Conservation (phyloP, 2,888 invertebrate genomes). For the Minunthozetes semirufus region DNA sequence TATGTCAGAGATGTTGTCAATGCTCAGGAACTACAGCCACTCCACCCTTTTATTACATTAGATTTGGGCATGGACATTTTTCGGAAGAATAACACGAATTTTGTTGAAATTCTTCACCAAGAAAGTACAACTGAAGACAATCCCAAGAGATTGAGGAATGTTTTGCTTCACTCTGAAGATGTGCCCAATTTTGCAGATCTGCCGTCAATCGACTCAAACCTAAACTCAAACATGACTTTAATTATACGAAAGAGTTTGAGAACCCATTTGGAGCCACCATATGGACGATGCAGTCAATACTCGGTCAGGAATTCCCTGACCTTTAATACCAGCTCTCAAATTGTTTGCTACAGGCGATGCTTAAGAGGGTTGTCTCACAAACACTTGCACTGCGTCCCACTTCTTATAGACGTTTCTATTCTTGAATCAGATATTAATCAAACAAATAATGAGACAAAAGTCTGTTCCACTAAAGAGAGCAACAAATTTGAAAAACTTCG, state of each 20-base stretch:
- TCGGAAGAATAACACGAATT: background rate
- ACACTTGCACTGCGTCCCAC: background rate
- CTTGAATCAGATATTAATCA: background rate
- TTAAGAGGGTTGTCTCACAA: background rate
- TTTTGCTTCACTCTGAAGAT: background rate
- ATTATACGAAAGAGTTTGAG: background rate
- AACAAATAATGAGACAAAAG: background rate
- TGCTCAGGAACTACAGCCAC: no score
- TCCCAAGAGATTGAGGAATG: background rate
- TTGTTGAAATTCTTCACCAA: background rate
- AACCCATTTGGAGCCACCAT: background rate
- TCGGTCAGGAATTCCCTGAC: background rate
- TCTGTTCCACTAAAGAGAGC: background rate
- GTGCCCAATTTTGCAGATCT: background rate
- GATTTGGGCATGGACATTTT: no score
- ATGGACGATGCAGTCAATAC: background rate
- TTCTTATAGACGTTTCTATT: background rate
- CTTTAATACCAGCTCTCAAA: background rate
- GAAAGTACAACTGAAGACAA: background rate
- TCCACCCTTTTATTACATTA: no score
- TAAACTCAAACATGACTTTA: background rate
- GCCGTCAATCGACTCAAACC: no score
- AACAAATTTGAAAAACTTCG: background rate
- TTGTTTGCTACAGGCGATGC: no score
- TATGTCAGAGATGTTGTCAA: no score